A percentile compares a stretch with the other conserved stretches of the same genome.
Evolutionary conservation across 2,113 vertebrate genomes (phyloP).

Genomic region (Phalacrocorax aristotelis): DNA sequence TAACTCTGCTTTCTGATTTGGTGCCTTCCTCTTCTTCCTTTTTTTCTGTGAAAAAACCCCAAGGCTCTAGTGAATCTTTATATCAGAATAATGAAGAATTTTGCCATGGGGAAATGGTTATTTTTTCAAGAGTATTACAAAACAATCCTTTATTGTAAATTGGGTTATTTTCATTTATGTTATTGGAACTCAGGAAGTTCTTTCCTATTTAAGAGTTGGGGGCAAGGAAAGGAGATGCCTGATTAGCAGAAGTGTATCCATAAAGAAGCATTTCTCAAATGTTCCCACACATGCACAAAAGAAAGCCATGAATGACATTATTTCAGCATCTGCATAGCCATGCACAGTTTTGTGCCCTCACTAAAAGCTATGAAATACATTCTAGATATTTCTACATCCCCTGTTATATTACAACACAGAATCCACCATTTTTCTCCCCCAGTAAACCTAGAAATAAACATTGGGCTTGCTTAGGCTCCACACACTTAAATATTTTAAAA

Average conservation of each 20-base stretch:
- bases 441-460: neutral
- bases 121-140: neutral
- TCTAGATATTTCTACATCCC: neutral
- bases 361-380: neutral
- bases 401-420: neutral
- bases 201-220: neutral
- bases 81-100: neutral
- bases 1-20: neutral
- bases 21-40: neutral
- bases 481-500: neutral
- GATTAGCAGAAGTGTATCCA: neutral
- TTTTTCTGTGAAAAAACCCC: neutral
- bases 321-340: neutral
- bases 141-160: neutral
- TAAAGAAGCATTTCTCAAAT: neutral
- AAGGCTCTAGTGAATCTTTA: neutral
- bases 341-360: neutral
- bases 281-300: neutral
- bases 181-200: neutral
- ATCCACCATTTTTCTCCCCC: neutral
- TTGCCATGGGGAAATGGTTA: neutral
- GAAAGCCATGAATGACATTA: neutral
- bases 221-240: neutral
- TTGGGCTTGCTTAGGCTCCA: neutral
- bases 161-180: neutral